A percentile compares a stretch with the other conserved stretches of the same genome.
These are phyloP conservation scores for Montipora foliosa DNA, from an alignment of 64 coral and sea anemone genomes.

Conservation along the genomic window DNA sequence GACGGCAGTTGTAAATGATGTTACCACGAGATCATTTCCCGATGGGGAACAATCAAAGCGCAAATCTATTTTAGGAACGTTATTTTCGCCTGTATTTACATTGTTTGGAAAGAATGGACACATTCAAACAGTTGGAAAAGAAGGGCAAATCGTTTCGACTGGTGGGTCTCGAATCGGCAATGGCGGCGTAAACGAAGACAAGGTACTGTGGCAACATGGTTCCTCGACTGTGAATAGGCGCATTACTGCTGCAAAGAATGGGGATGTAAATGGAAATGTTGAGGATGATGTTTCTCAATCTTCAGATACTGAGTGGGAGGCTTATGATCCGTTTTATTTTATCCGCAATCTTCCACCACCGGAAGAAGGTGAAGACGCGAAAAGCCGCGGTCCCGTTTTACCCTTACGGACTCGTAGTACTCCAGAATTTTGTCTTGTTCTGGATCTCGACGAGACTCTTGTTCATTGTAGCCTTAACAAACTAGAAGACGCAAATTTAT, in stretches of 20 bases:
- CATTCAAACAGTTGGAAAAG: slow-evolving; percentile 74
- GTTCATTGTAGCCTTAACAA: slow-evolving; percentile 99
- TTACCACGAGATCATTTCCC: slow-evolving; percentile 42
- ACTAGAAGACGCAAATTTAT: slow-evolving; percentile 96
- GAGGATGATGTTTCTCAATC: slow-evolving; percentile 74
- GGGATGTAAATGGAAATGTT: slow-evolving; percentile 97
- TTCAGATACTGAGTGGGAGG: slow-evolving; percentile 75
- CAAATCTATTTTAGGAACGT: slow-evolving; percentile 91
- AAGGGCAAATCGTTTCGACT: slow-evolving; percentile 45
- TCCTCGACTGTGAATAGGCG: slow-evolving; percentile 66
- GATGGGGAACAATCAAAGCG: slow-evolving; percentile 58
- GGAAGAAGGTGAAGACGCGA: slow-evolving; percentile 86
- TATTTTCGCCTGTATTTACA: slow-evolving; percentile 98
- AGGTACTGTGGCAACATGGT: slow-evolving; percentile 29
- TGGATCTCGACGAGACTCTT: slow-evolving; percentile 97
- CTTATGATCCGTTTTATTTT: slow-evolving; percentile 97
- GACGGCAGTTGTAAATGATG: slow-evolving; percentile 69
- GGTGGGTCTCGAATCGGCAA: slow-evolving; percentile 49
- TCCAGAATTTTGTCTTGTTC: slow-evolving; percentile 93
- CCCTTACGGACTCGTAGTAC: slow-evolving; percentile 96
- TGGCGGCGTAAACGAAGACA: slow-evolving; percentile 63
- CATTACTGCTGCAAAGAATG: slow-evolving; percentile 30
- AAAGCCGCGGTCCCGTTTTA: slow-evolving; percentile 86
- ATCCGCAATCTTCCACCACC: slow-evolving; percentile 95
- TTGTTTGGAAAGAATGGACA: slow-evolving; percentile 98